Percentiles rank a stretch among this genome's conserved stretches.
These are phyloP conservation scores for Conchocele bisecta DNA, from an alignment of 2,888 invertebrate genomes.

Conservation along the genomic window DNA sequence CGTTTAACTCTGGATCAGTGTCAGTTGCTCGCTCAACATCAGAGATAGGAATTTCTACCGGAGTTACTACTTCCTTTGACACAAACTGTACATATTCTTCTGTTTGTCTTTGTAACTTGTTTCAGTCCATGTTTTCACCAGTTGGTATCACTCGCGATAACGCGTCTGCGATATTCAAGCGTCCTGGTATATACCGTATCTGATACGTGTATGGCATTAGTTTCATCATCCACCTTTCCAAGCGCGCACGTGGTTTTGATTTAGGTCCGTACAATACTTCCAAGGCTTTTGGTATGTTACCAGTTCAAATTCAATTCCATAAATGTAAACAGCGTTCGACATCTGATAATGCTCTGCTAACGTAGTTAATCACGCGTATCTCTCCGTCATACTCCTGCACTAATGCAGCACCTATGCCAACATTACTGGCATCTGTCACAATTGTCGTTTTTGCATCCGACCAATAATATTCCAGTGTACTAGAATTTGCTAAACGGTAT, in stretches of 20 bases:
- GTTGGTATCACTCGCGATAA: constrained; percentile 37
- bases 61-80: too few species aligned
- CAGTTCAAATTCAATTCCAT: too few species aligned
- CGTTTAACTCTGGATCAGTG: too few species aligned
- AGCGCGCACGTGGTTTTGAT: constrained; percentile 66
- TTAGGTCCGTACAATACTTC: constrained; percentile 58
- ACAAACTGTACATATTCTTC: too few species aligned
- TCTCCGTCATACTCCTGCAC: constrained; percentile 37
- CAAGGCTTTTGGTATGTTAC: too few species aligned
- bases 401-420: constrained; percentile 51
- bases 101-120: too few species aligned
- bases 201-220: constrained; percentile 54
- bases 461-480: constrained; percentile 28
- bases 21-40: too few species aligned
- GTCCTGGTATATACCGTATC: constrained; percentile 39
- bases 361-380: constrained; percentile 41
- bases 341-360: too few species aligned
- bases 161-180: constrained; percentile 45
- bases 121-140: too few species aligned
- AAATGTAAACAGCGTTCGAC: too few species aligned
- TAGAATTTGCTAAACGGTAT: constrained; percentile 17
- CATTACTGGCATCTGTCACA: constrained; percentile 44
- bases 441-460: constrained; percentile 20
- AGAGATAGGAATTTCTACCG: too few species aligned
- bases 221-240: constrained; percentile 65